Base-by-base conservation (phyloP, 2,888 invertebrate genomes). In the Pristionchus maxplancki region DNA sequence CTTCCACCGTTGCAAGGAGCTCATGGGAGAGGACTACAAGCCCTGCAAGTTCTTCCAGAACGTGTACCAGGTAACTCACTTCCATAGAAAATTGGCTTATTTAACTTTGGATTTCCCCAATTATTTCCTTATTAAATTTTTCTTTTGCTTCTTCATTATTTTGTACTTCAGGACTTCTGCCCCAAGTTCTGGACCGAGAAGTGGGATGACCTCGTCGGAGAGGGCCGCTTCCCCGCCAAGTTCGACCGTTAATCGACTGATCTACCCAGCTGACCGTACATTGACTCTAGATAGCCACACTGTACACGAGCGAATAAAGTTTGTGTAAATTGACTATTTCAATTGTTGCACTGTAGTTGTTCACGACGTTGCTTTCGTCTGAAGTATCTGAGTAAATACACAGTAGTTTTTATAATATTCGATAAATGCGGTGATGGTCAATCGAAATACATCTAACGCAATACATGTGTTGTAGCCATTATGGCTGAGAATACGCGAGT, bases 21-120 rank as follows among this genome's bases (percentile, higher is more conserved):
- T 94, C 89, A 94, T 94, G 94, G 94, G 94, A 89, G 92, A 92
- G 87, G 94, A 94, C 90, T 94, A 94, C 91, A 91, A 92, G 89
- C 94, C 94, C 82, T 94, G 94, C 93, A 92, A 94, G 91, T 94
- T 93, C 92, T 94, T 94, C 93, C 93, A 94, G 90, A 94, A 94
- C 89, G 94, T 94, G 88, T 94, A 94, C 93, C 93, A 93, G 91
- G 92, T 92, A 58, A 78, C 40, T 37, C n/a, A n/a, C n/a, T n/a
- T n/a, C n/a, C n/a, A n/a, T n/a, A n/a, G n/a, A n/a, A n/a, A n/a
- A 20, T 40, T 67, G 31, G 40, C 17, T 31, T 40, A 34, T 78
- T 31, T 83, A 15, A 44, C 8, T 37, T 44, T 11, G 2, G 0
- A 8, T 28, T 44, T 44, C 11, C 3, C n/a, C 5, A 64, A 67